These are phyloP conservation scores for Paedocypris micromegethes DNA, from an alignment of 2,797 vertebrate species.

Conservation along the genomic window DNA sequence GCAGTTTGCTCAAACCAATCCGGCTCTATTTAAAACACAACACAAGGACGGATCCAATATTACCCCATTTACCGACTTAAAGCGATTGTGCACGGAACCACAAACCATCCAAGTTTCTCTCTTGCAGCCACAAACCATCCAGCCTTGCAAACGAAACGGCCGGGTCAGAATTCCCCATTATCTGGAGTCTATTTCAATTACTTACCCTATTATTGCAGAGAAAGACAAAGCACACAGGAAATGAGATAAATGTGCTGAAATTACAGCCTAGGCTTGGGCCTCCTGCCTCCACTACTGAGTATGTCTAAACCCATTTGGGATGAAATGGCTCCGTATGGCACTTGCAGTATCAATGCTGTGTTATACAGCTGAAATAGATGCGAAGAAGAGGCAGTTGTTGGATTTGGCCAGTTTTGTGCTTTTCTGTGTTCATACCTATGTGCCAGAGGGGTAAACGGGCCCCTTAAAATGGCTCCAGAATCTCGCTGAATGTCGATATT, in stretches of 20 bases:
- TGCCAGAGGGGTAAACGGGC: not conserved
- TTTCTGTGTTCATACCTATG: conserved; percentile 15
- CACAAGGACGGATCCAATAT: conserved; percentile 29
- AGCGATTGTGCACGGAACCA: conserved; percentile 46
- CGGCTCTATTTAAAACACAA: conserved; percentile 40
- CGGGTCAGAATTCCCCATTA: conserved; percentile 59
- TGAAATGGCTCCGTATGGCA: conserved; percentile 47
- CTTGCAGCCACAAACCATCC: conserved; percentile 52
- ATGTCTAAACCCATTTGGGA: conserved; percentile 57
- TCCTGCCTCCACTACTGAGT: conserved; percentile 53
- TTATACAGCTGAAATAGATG: conserved; percentile 35
- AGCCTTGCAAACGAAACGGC: conserved; percentile 51
- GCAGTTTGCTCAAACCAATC: conserved; percentile 24
- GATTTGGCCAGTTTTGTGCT: not conserved
- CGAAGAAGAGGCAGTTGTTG: conserved; percentile 6
- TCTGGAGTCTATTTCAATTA: conserved; percentile 61
- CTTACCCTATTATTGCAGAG: conserved; percentile 58
- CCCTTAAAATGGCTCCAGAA: conserved; percentile 35
- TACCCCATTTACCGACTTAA: conserved; percentile 45
- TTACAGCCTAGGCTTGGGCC: conserved; percentile 62
- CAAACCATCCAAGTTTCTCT: conserved; percentile 47
- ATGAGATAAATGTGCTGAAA: conserved; percentile 67
- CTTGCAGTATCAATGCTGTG: conserved; percentile 54
- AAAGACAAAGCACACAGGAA: conserved; percentile 68
- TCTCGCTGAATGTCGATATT: conserved; percentile 39